Conservation (phyloP, 1,140 invertebrate species). For the Papilio polytes region DNA sequence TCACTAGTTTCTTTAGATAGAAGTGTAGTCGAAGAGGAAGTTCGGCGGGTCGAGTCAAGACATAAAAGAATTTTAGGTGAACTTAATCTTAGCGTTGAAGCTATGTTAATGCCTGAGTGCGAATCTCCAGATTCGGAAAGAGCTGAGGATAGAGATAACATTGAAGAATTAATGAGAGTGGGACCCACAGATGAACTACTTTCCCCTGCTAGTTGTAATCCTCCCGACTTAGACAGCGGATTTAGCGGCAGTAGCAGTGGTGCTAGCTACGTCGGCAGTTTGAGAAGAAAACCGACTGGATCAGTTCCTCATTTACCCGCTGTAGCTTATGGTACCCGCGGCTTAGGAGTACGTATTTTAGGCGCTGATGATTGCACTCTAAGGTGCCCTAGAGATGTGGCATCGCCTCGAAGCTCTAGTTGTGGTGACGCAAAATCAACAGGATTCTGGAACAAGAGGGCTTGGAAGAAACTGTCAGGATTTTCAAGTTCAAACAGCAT, state of each 20-base stretch:
- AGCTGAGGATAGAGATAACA: conserved; percentile 83
- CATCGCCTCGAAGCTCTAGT: conserved; percentile 77
- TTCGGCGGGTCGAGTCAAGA: conserved; percentile 89
- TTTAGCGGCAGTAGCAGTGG: conserved; percentile 92
- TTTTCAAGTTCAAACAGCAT: conserved; percentile 88
- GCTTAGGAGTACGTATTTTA: conserved; percentile 72
- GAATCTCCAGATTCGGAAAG: conserved; percentile 79
- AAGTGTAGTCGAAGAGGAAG: conserved; percentile 91
- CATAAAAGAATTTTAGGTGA: conserved; percentile 93
- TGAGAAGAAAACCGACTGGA: conserved; percentile 84
- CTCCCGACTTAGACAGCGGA: conserved; percentile 90
- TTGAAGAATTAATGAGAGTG: conserved; percentile 88
- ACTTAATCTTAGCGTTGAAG: conserved; percentile 93
- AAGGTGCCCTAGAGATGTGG: conserved; percentile 64
- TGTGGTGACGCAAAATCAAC: conserved; percentile 82
- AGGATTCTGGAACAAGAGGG: conserved; percentile 88
- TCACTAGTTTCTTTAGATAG: conserved; percentile 86
- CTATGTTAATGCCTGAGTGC: conserved; percentile 92
- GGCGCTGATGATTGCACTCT: conserved; percentile 72
- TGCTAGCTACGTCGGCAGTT: conserved; percentile 89
- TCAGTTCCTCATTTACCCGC: conserved; percentile 83
- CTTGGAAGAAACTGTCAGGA: conserved; percentile 90
- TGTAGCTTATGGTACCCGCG: conserved; percentile 80
- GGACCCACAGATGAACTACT: conserved; percentile 89
- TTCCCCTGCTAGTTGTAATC: conserved; percentile 86